phyloP scores from a whole-genome alignment of 2,888 invertebrate species.

The Asteroscopus sphinx region DNA sequence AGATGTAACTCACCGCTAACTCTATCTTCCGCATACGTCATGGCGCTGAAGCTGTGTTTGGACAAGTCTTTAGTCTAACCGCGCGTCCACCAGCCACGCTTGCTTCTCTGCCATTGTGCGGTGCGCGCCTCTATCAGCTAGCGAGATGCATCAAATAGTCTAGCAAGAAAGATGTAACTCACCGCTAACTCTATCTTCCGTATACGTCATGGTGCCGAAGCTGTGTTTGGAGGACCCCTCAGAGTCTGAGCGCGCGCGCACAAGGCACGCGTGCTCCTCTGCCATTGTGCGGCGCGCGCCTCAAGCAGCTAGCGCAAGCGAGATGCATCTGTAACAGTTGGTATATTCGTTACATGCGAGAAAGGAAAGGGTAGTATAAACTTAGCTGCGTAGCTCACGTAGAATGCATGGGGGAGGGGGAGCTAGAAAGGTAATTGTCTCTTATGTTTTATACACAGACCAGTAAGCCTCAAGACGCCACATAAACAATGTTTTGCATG shows the following conservation, averaged over 20 bases:
- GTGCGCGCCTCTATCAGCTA: too few relatives aligned
- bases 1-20: slow-evolving; percentile 64
- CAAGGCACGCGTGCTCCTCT: slow-evolving; percentile 91
- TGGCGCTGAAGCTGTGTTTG: slow-evolving; percentile 82
- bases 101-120: slow-evolving; percentile 91
- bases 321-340: slow-evolving; percentile 73
- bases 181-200: slow-evolving; percentile 78
- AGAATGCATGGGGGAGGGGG: too few relatives aligned
- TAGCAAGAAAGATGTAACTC: slow-evolving; percentile 19
- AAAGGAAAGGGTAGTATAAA: background rate
- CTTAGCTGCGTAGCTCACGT: too few relatives aligned
- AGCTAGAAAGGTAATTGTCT: too few relatives aligned
- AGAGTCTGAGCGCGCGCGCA: slow-evolving; percentile 87
- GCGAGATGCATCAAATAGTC: too few relatives aligned
- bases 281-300: slow-evolving; percentile 76
- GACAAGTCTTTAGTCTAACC: slow-evolving; percentile 86
- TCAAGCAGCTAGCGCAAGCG: slow-evolving; percentile 48
- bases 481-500: too few relatives aligned
- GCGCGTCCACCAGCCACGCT: slow-evolving; percentile 89
- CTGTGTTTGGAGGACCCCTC: slow-evolving; percentile 83
- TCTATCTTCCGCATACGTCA: slow-evolving; percentile 83
- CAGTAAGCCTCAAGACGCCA: too few relatives aligned
- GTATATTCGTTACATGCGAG: background rate
- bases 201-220: slow-evolving; percentile 84
- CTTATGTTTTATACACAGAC: too few relatives aligned